Percentiles rank a stretch among this genome's conserved stretches.
Evolutionary conservation across 1,140 invertebrate genomes (phyloP).

Genomic region (Drosophila carrolli): DNA sequence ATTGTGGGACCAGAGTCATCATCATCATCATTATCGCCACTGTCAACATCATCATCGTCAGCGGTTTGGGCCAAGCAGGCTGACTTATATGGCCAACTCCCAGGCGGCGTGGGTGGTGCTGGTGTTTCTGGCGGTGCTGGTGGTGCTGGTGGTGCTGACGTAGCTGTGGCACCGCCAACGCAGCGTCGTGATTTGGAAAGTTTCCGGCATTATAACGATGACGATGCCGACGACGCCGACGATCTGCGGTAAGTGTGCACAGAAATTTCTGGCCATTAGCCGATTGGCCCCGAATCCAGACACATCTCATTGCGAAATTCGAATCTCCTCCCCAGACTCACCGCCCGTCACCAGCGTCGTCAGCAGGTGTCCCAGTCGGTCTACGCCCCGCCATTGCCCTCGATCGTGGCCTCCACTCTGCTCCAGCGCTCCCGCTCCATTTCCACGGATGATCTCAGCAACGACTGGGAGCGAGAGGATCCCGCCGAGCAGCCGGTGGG

Average conservation of each 20-base stretch:
- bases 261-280: constrained; percentile 62
- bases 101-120: constrained; percentile 64
- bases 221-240: constrained; percentile 47
- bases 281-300: constrained; percentile 35
- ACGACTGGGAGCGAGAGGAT: constrained; percentile 62
- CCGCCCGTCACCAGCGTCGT: constrained; percentile 74
- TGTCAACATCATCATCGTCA: constrained; percentile 49
- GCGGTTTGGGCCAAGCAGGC: constrained; percentile 71
- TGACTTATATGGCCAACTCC: constrained; percentile 76
- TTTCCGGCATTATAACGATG: constrained; percentile 82
- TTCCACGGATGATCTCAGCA: constrained; percentile 83
- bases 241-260: constrained; percentile 76
- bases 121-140: constrained; percentile 7
- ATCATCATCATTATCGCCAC: constrained; percentile 49
- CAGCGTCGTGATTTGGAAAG: constrained; percentile 84
- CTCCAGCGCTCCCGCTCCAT: constrained; percentile 80
- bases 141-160: constrained; percentile 42
- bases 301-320: constrained; percentile 5
- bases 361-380: constrained; percentile 79
- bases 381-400: constrained; percentile 59
- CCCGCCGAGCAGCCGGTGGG: constrained; percentile 52
- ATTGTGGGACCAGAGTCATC: constrained; percentile 77
- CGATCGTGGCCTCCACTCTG: constrained; percentile 11
- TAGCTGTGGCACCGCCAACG: constrained; percentile 68
- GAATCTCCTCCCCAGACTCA: constrained; percentile 50